These are phyloP conservation scores for Macaca mulatta DNA, from an alignment of 2,113 vertebrate species.

Conservation along the genomic window DNA sequence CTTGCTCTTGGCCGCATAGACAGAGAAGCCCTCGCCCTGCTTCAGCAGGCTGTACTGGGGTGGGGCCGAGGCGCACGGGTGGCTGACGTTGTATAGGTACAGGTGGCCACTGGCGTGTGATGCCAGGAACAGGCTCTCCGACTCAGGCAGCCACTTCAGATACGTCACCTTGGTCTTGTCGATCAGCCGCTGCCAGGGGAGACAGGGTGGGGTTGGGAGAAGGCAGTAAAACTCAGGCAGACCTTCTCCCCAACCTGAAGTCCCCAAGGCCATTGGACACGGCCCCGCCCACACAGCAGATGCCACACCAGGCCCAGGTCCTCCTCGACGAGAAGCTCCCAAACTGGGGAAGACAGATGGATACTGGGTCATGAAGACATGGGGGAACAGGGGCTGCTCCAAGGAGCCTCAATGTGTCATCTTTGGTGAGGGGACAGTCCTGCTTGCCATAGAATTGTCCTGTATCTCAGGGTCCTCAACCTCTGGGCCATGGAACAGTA, in stretches of 20 bases:
- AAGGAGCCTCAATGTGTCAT: fast-evolving
- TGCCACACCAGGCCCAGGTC: not conserved
- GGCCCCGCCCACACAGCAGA: not conserved
- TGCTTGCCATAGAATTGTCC: not conserved
- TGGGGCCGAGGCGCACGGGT: slow-evolving; percentile 85
- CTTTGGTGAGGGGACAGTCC: not conserved
- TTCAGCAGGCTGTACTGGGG: slow-evolving; percentile 93
- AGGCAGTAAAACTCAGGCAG: not conserved
- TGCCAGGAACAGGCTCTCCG: slow-evolving; percentile 92
- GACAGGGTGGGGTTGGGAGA: not conserved
- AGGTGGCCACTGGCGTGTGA: slow-evolving; percentile 94
- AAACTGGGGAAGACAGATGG: too few species aligned
- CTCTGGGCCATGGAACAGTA: too few species aligned
- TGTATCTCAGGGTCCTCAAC: not conserved
- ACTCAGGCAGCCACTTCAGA: slow-evolving; percentile 93
- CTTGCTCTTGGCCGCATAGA: slow-evolving; percentile 93
- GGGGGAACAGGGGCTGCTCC: not conserved
- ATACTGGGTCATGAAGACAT: fast-evolving
- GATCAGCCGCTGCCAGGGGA: slow-evolving; percentile 89
- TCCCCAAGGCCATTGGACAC: not conserved
- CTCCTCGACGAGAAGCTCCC: fast-evolving
- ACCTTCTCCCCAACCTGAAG: too few species aligned
- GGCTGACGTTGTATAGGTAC: slow-evolving; percentile 93
- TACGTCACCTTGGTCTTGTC: slow-evolving; percentile 95
- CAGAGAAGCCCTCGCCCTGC: slow-evolving; percentile 92